Evolutionary conservation across 2,797 vertebrate genomes (phyloP).

Genomic region (Cossypha niveicapilla): DNA sequence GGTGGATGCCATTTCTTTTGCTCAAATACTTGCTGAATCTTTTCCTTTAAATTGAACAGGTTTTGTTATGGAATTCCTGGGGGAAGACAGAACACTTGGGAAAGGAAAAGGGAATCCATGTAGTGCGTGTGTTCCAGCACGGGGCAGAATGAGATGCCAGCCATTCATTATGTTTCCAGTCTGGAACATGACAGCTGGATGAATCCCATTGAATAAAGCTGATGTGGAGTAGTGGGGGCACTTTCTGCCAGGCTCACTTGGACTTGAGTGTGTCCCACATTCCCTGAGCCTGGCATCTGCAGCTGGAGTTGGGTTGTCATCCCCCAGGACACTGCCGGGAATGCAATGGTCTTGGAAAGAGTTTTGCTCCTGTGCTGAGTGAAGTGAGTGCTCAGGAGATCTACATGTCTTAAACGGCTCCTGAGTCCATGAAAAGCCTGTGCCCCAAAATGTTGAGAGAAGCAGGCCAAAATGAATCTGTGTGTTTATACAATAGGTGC

Average conservation of each 20-base stretch:
- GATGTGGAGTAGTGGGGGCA: neutral
- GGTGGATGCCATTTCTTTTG: neutral
- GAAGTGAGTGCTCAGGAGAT: neutral
- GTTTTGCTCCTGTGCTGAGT: neutral
- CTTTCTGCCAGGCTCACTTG: neutral
- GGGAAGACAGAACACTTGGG: neutral
- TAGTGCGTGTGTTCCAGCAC: neutral
- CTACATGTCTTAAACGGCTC: fast-evolving
- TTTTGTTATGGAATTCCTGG: neutral
- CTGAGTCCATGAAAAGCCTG: neutral
- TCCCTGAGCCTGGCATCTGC: neutral
- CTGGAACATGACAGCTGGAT: conserved; percentile 35
- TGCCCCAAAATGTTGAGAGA: neutral
- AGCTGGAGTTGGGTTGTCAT: neutral
- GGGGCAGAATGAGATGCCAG: neutral
- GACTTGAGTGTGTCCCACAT: neutral
- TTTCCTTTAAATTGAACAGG: neutral
- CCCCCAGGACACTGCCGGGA: fast-evolving
- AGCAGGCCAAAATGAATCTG: neutral
- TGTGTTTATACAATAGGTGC: neutral
- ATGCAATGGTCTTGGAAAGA: fast-evolving
- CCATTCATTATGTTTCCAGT: neutral
- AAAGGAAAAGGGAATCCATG: neutral
- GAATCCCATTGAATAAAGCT: neutral
- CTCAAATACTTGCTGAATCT: neutral